Evolutionary conservation across 2,797 vertebrate genomes (phyloP).

Genomic region (Hippoglossus hippoglossus): DNA sequence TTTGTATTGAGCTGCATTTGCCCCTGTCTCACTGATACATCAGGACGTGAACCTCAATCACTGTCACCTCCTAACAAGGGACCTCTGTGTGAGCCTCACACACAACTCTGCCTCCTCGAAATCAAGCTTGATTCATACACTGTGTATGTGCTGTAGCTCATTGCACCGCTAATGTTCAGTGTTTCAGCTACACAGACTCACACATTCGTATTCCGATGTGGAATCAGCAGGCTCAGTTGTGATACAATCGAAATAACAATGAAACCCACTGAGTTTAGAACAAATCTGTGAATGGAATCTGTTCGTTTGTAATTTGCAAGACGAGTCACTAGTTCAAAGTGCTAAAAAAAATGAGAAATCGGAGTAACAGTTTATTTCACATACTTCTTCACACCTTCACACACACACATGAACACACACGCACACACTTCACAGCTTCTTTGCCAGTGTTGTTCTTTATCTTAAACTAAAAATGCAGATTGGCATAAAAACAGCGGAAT

Average conservation of each 20-base stretch:
- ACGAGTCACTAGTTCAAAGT: not conserved
- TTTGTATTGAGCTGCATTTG: slow-evolving; percentile 32
- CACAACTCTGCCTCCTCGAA: not conserved
- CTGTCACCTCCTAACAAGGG: slow-evolving; percentile 70
- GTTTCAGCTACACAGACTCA: not conserved
- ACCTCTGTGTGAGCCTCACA: slow-evolving; percentile 52
- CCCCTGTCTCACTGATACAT: slow-evolving; percentile 41
- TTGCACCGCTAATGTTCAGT: slow-evolving; percentile 25
- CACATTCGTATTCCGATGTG: no score
- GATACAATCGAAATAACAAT: not conserved
- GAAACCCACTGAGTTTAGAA: not conserved
- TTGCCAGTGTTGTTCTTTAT: not conserved
- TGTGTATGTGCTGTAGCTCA: slow-evolving; percentile 16
- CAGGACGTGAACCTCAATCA: slow-evolving; percentile 61
- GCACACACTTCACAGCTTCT: not conserved
- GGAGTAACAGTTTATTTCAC: not conserved
- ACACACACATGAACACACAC: not conserved
- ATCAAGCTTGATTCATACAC: not conserved
- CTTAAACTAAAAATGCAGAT: not conserved
- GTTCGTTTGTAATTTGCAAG: not conserved
- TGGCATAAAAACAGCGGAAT: not conserved
- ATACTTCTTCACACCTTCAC: not conserved
- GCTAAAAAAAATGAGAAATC: not conserved
- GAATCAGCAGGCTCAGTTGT: not conserved
- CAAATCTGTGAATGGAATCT: not conserved